A percentile compares a stretch with the other conserved stretches of the same genome.
Conservation (phyloP, 1,140 invertebrate species). For the Tetramorium alpestre region DNA sequence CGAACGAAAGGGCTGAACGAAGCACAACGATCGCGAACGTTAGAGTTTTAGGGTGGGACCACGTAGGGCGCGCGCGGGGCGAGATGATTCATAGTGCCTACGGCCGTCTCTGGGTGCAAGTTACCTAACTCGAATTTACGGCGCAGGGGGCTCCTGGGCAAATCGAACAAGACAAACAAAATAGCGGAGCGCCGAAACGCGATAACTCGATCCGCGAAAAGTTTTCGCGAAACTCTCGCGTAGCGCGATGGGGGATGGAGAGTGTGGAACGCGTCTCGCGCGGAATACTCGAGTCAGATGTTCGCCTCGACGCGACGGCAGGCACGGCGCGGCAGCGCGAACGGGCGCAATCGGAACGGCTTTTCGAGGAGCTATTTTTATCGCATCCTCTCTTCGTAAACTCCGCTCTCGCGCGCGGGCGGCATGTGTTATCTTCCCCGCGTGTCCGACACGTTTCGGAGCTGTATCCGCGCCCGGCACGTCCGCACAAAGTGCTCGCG, state of each 20-base stretch:
- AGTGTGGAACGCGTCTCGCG: background rate
- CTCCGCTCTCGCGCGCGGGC: conserved; percentile 10
- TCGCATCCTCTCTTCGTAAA: conserved; percentile 39
- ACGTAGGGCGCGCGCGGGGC: background rate
- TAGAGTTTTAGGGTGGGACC: background rate
- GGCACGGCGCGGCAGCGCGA: background rate
- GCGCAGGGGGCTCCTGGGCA: background rate
- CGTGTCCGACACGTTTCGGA: conserved; percentile 32
- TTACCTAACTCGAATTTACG: conserved; percentile 40
- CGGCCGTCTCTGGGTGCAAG: background rate
- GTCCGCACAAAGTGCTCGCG: conserved; percentile 1
- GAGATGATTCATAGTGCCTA: conserved; percentile 42
- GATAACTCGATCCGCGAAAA: conserved; percentile 51
- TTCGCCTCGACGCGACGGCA: background rate
- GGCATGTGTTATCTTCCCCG: conserved; percentile 52
- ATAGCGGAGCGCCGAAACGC: conserved; percentile 24
- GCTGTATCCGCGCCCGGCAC: background rate
- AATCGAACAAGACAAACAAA: conserved; percentile 51
- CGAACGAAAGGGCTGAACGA: background rate
- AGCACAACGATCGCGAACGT: background rate
- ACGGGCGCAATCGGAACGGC: conserved; percentile 19
- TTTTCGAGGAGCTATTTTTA: conserved; percentile 47
- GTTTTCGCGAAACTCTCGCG: conserved; percentile 13
- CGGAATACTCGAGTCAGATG: background rate
- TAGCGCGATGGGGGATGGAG: no score